These are phyloP conservation scores for Pomatorhinus ruficollis DNA, from an alignment of 2,113 vertebrate species.

Conservation along the genomic window DNA sequence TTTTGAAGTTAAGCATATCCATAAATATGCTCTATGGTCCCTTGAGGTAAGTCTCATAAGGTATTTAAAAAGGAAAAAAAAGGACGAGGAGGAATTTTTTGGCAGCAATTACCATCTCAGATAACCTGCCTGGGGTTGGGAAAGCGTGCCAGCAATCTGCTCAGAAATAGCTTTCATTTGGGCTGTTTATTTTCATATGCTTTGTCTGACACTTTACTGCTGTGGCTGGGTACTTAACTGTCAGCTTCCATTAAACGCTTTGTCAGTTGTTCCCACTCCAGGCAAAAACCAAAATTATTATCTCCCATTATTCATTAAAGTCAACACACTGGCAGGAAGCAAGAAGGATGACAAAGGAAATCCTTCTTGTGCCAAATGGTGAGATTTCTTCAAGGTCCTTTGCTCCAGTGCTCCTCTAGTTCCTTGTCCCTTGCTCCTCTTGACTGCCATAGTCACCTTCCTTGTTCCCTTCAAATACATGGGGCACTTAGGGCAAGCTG, in stretches of 20 bases:
- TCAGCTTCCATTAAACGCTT: slow-evolving; percentile 70
- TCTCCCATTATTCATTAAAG: slow-evolving; percentile 51
- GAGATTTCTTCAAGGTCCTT: slow-evolving; percentile 5
- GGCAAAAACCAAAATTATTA: slow-evolving; percentile 47
- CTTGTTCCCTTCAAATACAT: not conserved
- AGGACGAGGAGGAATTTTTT: slow-evolving; percentile 52
- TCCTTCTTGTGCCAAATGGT: not conserved
- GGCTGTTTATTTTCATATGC: slow-evolving; percentile 75
- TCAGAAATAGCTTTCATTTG: slow-evolving; percentile 72
- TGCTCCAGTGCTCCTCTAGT: not conserved
- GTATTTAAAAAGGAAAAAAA: slow-evolving; percentile 57
- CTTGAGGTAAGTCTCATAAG: slow-evolving; percentile 60
- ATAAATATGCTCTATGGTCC: slow-evolving; percentile 44
- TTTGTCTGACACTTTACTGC: slow-evolving; percentile 69
- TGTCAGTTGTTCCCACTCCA: slow-evolving; percentile 46
- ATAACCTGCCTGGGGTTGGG: slow-evolving; percentile 66
- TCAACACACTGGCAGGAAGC: not conserved
- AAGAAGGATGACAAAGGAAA: slow-evolving; percentile 55
- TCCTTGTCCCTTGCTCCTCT: not conserved
- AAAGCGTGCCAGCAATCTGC: slow-evolving; percentile 62
- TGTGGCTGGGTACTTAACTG: slow-evolving; percentile 70
- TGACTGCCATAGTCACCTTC: not conserved
- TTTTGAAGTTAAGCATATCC: slow-evolving; percentile 56
- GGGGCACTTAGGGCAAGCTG: not conserved
- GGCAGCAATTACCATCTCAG: slow-evolving; percentile 65